These are phyloP conservation scores for Rhabdophis nuchalis DNA, from an alignment of 2,797 vertebrate genomes.

Conservation along the genomic window DNA sequence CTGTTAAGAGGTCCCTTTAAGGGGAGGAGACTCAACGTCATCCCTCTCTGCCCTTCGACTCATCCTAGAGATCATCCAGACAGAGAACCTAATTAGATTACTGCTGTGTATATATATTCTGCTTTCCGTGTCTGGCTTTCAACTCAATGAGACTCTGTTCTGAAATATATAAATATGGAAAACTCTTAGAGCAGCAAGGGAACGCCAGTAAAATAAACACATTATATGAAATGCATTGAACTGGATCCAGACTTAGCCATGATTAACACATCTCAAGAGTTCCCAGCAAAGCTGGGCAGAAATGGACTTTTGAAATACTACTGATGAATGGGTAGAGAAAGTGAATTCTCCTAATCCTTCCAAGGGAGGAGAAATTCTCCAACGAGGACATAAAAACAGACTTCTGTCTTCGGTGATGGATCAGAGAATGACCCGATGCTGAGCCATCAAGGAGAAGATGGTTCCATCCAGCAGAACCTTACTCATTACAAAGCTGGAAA, in stretches of 20 bases:
- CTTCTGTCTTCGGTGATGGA: not conserved
- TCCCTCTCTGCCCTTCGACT: too few relatives aligned
- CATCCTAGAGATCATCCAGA: too few relatives aligned
- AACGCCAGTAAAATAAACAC: not conserved
- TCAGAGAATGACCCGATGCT: not conserved
- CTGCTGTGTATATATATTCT: too few relatives aligned
- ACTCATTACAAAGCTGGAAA: not conserved
- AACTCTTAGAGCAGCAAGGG: not conserved
- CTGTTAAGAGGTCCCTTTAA: too few relatives aligned
- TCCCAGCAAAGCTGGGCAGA: not conserved
- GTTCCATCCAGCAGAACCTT: not conserved
- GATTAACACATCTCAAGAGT: not conserved
- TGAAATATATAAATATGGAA: not conserved
- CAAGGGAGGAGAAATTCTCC: not conserved
- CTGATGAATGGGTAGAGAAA: not conserved
- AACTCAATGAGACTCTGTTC: not conserved
- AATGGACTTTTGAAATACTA: not conserved
- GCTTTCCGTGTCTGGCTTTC: not conserved
- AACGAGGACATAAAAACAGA: not conserved
- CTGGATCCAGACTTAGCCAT: not conserved
- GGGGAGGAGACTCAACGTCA: too few relatives aligned
- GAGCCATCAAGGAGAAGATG: not conserved
- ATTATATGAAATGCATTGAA: not conserved
- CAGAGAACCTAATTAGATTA: too few relatives aligned
- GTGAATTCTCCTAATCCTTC: not conserved